Percentiles rank a stretch among this genome's conserved stretches.
phyloP scores from a whole-genome alignment of 1,140 invertebrate species.

The Ips nitidus region DNA sequence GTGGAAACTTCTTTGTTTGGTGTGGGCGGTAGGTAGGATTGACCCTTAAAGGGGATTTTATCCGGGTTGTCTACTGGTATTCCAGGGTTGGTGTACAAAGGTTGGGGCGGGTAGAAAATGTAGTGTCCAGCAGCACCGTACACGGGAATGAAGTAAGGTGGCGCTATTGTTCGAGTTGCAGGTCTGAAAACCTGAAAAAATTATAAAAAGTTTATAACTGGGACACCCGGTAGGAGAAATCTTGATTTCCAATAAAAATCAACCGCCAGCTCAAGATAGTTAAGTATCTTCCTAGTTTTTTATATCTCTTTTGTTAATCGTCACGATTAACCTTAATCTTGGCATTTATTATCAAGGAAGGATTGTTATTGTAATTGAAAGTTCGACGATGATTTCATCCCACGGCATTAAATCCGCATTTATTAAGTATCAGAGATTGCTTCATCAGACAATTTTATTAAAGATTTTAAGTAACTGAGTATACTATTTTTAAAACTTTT shows the following conservation, averaged over 20 bases:
- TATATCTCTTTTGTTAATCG: no score
- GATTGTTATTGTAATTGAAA: no score
- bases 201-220: not conserved
- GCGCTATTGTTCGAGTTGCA: conserved; percentile 37
- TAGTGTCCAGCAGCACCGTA: conserved; percentile 42
- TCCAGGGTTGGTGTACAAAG: conserved; percentile 40
- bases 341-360: no score
- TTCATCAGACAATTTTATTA: no score
- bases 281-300: no score
- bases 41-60: conserved; percentile 24
- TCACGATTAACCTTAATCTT: no score
- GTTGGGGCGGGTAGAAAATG: conserved; percentile 48
- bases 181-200: conserved; percentile 38
- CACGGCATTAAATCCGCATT: no score
- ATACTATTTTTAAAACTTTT: no score
- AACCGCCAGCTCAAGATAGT: no score
- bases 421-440: no score
- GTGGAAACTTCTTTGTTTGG: not conserved
- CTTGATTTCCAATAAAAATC: not conserved
- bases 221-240: not conserved
- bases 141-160: conserved; percentile 49
- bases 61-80: conserved; percentile 38
- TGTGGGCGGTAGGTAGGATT: conserved; percentile 38
- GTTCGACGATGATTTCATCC: no score
- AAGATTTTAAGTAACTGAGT: no score